Evolutionary conservation across 2,888 invertebrate genomes (phyloP).

Genomic region (Eupithecia subfuscata): DNA sequence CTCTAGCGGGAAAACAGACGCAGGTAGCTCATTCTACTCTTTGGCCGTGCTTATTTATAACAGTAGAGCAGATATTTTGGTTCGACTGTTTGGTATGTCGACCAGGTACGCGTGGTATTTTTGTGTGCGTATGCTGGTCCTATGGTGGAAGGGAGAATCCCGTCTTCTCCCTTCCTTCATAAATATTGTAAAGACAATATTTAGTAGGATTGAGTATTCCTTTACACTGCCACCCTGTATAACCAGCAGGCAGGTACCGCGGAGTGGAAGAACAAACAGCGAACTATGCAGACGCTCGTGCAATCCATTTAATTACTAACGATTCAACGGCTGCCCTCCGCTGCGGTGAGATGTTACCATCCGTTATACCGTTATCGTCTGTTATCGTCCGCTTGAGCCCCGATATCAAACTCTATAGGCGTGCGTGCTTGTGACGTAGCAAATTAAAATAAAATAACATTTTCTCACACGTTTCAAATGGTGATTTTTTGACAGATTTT

Average conservation of each 20-base stretch:
- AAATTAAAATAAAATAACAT: too few relatives aligned
- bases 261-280: slow-evolving; percentile 43
- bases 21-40: too few relatives aligned
- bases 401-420: neutral
- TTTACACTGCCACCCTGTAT: slow-evolving; percentile 7
- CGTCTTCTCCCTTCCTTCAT: too few relatives aligned
- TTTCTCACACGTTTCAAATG: too few relatives aligned
- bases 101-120: too few relatives aligned
- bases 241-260: slow-evolving; percentile 5
- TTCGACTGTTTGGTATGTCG: too few relatives aligned
- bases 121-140: too few relatives aligned
- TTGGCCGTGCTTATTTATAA: too few relatives aligned
- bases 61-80: too few relatives aligned
- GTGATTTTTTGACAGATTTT: too few relatives aligned
- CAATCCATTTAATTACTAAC: slow-evolving; percentile 50
- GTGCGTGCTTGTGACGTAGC: neutral
- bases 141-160: too few relatives aligned
- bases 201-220: neutral
- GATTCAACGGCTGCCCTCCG: slow-evolving; percentile 28
- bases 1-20: too few relatives aligned
- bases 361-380: neutral
- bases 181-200: neutral
- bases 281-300: slow-evolving; percentile 49
- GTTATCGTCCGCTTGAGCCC: neutral
- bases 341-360: neutral